These are phyloP conservation scores for Meiosimyza decipiens DNA, from an alignment of 2,888 invertebrate species.

Conservation along the genomic window DNA sequence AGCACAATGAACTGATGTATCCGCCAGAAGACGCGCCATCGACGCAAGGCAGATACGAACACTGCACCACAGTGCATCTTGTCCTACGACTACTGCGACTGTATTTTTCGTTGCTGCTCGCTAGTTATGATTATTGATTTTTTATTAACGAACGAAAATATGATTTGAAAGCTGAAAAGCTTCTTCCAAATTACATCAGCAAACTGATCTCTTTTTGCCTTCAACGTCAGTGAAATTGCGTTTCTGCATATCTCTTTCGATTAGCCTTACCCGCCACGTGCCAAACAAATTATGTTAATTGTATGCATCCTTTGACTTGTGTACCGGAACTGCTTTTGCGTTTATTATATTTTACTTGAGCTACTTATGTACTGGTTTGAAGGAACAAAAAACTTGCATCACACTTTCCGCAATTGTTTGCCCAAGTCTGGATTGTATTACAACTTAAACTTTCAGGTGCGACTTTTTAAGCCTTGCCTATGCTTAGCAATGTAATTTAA, in stretches of 20 bases:
- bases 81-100: neutral
- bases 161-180: neutral
- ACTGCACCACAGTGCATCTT: neutral
- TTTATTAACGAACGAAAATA: neutral
- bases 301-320: constrained; percentile 53
- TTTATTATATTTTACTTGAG: too few relatives aligned
- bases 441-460: too few relatives aligned
- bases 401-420: constrained; percentile 25
- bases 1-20: constrained; percentile 56
- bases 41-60: neutral
- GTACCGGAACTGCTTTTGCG: neutral
- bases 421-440: neutral
- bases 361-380: too few relatives aligned
- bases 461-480: too few relatives aligned
- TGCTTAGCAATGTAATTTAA: too few relatives aligned
- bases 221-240: neutral
- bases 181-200: neutral
- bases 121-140: constrained; percentile 18
- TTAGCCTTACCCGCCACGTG: constrained; percentile 58
- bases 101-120: neutral
- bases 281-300: constrained; percentile 66
- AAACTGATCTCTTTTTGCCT: constrained; percentile 7
- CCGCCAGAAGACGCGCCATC: constrained; percentile 1
- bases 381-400: neutral
- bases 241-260: neutral